These are phyloP conservation scores for Hestina assimilis DNA, from an alignment of 1,140 invertebrate genomes.

Conservation along the genomic window DNA sequence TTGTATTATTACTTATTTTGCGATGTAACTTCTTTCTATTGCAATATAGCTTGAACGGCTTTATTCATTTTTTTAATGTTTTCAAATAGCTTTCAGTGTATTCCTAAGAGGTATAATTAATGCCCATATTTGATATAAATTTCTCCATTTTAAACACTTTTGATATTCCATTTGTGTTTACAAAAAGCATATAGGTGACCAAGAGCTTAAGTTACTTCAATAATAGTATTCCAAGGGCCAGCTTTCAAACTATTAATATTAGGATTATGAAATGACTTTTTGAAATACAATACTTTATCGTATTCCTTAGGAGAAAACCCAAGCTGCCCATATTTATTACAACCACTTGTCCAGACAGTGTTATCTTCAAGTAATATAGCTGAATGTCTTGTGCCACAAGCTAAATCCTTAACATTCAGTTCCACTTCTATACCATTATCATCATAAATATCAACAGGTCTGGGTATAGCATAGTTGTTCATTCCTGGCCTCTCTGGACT, in stretches of 20 bases:
- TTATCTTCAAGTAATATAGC: conserved; percentile 80
- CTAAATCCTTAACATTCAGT: conserved; percentile 78
- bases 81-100: no score
- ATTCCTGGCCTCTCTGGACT: conserved; percentile 18
- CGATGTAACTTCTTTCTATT: no score
- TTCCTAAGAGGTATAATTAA: no score
- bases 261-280: conserved; percentile 35
- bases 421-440: conserved; percentile 61
- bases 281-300: conserved; percentile 45
- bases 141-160: no score
- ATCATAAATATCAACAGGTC: conserved; percentile 78
- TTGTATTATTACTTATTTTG: no score
- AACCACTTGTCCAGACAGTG: conserved; percentile 84
- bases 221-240: conserved; percentile 60
- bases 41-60: no score
- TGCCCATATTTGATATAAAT: no score
- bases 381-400: conserved; percentile 84
- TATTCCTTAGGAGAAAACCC: conserved; percentile 62
- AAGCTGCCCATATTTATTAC: conserved; percentile 87
- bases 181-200: no score
- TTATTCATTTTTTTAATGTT: no score
- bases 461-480: conserved; percentile 73
- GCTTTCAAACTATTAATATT: conserved; percentile 36
- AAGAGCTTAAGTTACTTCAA: conserved; percentile 13
- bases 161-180: no score